Evolutionary conservation across 2,888 invertebrate genomes (phyloP).

Genomic region (Hirtodrosophila alboralis): DNA sequence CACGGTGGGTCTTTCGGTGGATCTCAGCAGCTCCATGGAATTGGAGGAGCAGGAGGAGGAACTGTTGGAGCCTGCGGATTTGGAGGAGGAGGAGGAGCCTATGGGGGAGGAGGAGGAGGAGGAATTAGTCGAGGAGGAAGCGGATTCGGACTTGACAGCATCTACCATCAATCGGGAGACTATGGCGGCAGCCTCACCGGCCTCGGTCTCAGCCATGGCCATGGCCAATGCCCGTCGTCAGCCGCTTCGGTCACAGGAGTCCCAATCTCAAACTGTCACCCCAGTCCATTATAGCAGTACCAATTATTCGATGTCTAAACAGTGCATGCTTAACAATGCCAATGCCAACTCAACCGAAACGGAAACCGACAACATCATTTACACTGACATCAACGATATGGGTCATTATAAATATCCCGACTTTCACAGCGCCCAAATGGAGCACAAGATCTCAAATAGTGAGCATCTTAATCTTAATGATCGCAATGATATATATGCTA

Average conservation of each 20-base stretch:
- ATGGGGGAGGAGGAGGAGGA: slow-evolving; percentile 81
- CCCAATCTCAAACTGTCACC: slow-evolving; percentile 83
- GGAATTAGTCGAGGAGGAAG: slow-evolving; percentile 83
- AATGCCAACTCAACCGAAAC: slow-evolving; percentile 83
- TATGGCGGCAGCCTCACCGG: slow-evolving; percentile 80
- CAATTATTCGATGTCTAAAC: slow-evolving; percentile 85
- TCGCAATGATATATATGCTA: slow-evolving; percentile 84
- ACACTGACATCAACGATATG: slow-evolving; percentile 84
- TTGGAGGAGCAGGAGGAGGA: slow-evolving; percentile 84
- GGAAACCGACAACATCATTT: slow-evolving; percentile 84
- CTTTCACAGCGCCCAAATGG: slow-evolving; percentile 71
- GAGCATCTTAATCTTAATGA: slow-evolving; percentile 82
- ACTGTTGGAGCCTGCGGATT: slow-evolving; percentile 69
- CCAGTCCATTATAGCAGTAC: slow-evolving; percentile 85
- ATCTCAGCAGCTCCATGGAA: slow-evolving; percentile 84
- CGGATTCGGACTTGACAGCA: slow-evolving; percentile 85
- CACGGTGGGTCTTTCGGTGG: slow-evolving; percentile 83
- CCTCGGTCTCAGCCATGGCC: slow-evolving; percentile 73
- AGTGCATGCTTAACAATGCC: slow-evolving; percentile 83
- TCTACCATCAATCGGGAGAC: slow-evolving; percentile 86
- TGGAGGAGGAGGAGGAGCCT: slow-evolving; percentile 77
- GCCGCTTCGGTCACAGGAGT: slow-evolving; percentile 83
- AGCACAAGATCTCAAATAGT: slow-evolving; percentile 81
- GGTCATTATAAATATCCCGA: slow-evolving; percentile 82
- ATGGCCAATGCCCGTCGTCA: slow-evolving; percentile 83